phyloP scores from a whole-genome alignment of 2,113 vertebrate species.

The Stegastes partitus region DNA sequence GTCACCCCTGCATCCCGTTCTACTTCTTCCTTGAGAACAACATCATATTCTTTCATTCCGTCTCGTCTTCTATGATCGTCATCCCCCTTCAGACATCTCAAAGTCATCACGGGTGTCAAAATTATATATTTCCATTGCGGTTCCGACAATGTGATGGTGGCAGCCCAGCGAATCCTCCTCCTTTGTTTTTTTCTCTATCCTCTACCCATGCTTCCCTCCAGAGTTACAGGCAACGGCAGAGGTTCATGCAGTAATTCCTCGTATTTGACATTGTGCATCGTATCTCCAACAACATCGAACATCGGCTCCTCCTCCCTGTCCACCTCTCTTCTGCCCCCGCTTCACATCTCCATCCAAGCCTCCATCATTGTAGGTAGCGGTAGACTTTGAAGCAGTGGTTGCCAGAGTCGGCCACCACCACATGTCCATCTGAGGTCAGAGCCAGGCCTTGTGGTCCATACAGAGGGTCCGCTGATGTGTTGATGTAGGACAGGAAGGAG shows the following conservation, averaged over 20 bases:
- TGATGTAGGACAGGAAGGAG: slow-evolving; percentile 98
- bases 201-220: background rate
- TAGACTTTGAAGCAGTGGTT: slow-evolving; percentile 99
- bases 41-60: background rate
- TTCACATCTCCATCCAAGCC: slow-evolving; percentile 1
- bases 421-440: slow-evolving; percentile 95
- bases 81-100: background rate
- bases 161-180: background rate
- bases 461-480: slow-evolving; percentile 96
- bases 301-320: background rate
- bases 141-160: slow-evolving; percentile 4
- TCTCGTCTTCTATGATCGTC: background rate
- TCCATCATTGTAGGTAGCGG: slow-evolving; percentile 93
- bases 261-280: slow-evolving; percentile 26
- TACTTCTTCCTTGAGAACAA: background rate
- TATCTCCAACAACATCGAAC: background rate
- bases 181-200: background rate
- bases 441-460: slow-evolving; percentile 97
- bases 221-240: background rate
- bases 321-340: background rate
- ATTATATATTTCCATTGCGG: background rate
- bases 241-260: slow-evolving; percentile 46
- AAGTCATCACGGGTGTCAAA: background rate
- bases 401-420: slow-evolving; percentile 97
- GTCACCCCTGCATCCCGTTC: background rate